Conservation (phyloP, 2,797 vertebrate species). For the Gila robusta region DNA sequence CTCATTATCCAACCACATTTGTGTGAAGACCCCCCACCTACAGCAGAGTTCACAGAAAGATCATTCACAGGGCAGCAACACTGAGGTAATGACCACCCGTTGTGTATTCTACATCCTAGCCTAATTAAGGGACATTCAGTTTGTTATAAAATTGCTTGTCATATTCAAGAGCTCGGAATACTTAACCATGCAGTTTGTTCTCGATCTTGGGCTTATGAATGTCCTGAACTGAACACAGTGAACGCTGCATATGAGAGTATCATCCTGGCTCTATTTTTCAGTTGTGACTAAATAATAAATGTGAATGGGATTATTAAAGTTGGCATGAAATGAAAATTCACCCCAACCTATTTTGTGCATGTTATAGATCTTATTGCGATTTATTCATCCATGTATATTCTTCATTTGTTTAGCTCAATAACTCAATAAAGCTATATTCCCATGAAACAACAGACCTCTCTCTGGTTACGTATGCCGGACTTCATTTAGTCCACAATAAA, state of each 20-base stretch:
- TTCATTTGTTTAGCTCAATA: background rate
- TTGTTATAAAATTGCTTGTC: slow-evolving; percentile 24
- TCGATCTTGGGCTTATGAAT: background rate
- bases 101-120: slow-evolving; percentile 7
- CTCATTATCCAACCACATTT: slow-evolving; percentile 21
- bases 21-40: background rate
- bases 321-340: background rate
- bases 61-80: slow-evolving; percentile 8
- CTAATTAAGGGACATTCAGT: slow-evolving; percentile 26
- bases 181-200: background rate
- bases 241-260: background rate
- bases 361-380: background rate
- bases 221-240: background rate
- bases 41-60: slow-evolving; percentile 28
- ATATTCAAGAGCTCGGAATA: slow-evolving; percentile 3
- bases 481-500: background rate
- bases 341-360: background rate
- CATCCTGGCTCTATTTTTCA: background rate
- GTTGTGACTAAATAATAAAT: background rate
- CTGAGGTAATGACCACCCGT: background rate
- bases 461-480: background rate
- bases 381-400: background rate
- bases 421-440: background rate
- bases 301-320: background rate
- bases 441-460: background rate